Evolutionary conservation across 2,888 invertebrate species (phyloP).

Genomic region (Uloborus plumipes): DNA sequence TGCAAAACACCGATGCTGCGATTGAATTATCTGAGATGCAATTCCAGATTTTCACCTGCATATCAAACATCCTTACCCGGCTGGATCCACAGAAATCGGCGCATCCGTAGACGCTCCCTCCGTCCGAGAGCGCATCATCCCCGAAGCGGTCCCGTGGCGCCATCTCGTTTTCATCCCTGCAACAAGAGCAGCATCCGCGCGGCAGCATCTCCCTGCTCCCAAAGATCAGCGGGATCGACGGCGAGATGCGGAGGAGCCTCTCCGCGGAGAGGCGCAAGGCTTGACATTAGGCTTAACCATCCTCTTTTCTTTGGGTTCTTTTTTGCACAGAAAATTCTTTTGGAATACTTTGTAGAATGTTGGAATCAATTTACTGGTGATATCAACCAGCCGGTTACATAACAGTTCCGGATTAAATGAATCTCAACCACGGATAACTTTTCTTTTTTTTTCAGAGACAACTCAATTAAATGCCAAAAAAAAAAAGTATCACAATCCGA

Average conservation of each 20-base stretch:
- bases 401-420: too few relatives aligned
- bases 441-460: too few relatives aligned
- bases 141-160: constrained; percentile 55
- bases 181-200: constrained; percentile 56
- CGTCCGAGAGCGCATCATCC: constrained; percentile 24
- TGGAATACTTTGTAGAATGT: too few relatives aligned
- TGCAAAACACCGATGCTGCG: too few relatives aligned
- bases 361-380: too few relatives aligned
- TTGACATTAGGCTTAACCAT: constrained; percentile 5
- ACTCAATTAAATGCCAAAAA: too few relatives aligned
- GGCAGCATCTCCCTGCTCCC: constrained; percentile 31
- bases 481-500: too few relatives aligned
- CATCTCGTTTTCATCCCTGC: constrained; percentile 61
- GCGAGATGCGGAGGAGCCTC: neutral
- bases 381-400: too few relatives aligned
- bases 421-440: too few relatives aligned
- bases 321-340: too few relatives aligned
- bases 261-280: neutral
- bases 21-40: too few relatives aligned
- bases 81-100: constrained; percentile 55
- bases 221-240: constrained; percentile 6
- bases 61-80: constrained; percentile 24
- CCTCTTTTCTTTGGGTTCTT: neutral
- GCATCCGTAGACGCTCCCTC: constrained; percentile 38
- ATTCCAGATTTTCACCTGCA: too few relatives aligned